These are phyloP conservation scores for Halisarca cf. caerulea DNA, from an alignment of 37 sponge, comb jelly and placozoan genomes.

Conservation along the genomic window DNA sequence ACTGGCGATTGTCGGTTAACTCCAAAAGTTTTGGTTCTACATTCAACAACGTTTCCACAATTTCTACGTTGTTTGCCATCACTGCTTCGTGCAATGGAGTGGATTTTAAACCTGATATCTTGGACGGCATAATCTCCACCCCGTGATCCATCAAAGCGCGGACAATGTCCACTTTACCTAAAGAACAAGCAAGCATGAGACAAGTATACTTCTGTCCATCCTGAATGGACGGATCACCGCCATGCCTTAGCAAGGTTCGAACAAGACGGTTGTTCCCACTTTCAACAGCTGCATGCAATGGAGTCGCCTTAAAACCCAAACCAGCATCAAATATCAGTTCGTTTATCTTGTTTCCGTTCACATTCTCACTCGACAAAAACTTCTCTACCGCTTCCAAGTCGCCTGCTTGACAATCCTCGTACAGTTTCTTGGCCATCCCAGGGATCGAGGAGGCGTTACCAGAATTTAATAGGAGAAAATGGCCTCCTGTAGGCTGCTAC, in stretches of 20 bases:
- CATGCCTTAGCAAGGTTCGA: conserved; percentile 61
- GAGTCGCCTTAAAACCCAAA: conserved; percentile 44
- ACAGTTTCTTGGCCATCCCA: conserved; percentile 27
- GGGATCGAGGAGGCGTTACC: neutral
- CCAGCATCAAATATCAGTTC: conserved; percentile 42
- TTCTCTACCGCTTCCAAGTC: conserved; percentile 63
- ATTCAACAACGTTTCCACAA: conserved; percentile 55
- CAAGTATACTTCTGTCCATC: conserved; percentile 76
- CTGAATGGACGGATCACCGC: conserved; percentile 42
- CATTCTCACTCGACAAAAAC: conserved; percentile 66
- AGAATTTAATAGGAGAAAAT: neutral
- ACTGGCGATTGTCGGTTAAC: conserved; percentile 58
- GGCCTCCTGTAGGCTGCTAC: too few relatives aligned
- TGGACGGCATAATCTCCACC: conserved; percentile 48
- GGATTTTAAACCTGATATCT: conserved; percentile 42
- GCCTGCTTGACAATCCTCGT: conserved; percentile 47
- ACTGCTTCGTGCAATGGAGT: conserved; percentile 79
- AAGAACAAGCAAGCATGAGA: conserved; percentile 71
- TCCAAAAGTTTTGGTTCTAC: conserved; percentile 28
- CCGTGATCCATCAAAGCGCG: conserved; percentile 60
- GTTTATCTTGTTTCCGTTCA: conserved; percentile 62
- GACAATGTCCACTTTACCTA: conserved; percentile 55
- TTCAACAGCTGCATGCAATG: conserved; percentile 75
- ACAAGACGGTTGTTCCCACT: conserved; percentile 49
- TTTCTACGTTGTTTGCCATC: conserved; percentile 59